phyloP scores from a whole-genome alignment of 2,113 vertebrate genomes.

The Pomatorhinus ruficollis region DNA sequence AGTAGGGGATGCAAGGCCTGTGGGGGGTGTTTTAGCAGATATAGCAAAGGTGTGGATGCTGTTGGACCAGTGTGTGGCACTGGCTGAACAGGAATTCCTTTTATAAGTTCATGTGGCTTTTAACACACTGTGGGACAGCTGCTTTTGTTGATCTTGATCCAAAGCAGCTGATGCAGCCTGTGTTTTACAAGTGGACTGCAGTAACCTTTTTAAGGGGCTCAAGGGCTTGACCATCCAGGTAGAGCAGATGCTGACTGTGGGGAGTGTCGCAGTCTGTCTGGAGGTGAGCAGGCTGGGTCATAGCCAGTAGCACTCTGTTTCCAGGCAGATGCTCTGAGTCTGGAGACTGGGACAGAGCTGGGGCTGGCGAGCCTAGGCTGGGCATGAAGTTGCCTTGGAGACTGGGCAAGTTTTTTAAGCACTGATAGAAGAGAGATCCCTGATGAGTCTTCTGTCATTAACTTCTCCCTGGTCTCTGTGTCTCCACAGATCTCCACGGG shows the following conservation, averaged over 20 bases:
- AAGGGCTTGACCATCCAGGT: not conserved
- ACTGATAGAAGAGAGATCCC: not conserved
- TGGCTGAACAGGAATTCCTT: not conserved
- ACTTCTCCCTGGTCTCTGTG: not conserved
- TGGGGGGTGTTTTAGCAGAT: not conserved
- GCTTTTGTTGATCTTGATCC: not conserved
- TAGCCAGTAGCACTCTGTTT: not conserved
- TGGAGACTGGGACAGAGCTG: not conserved
- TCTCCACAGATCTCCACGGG: not conserved
- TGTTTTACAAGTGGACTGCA: not conserved
- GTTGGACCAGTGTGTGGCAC: not conserved
- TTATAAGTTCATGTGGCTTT: not conserved
- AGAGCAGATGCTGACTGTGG: not conserved
- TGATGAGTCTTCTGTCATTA: not conserved
- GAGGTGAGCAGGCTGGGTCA: not conserved
- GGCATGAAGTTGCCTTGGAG: not conserved
- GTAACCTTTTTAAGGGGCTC: not conserved
- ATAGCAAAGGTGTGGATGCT: not conserved
- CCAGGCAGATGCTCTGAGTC: not conserved
- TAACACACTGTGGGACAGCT: not conserved
- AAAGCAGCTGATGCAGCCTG: not conserved
- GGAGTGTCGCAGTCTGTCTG: fast-evolving
- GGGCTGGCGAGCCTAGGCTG: not conserved
- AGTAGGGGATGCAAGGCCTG: not conserved
- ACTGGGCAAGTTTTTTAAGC: not conserved